Base-by-base conservation (phyloP, 2,888 invertebrate genomes). In the Cataglyphis albicans region DNA sequence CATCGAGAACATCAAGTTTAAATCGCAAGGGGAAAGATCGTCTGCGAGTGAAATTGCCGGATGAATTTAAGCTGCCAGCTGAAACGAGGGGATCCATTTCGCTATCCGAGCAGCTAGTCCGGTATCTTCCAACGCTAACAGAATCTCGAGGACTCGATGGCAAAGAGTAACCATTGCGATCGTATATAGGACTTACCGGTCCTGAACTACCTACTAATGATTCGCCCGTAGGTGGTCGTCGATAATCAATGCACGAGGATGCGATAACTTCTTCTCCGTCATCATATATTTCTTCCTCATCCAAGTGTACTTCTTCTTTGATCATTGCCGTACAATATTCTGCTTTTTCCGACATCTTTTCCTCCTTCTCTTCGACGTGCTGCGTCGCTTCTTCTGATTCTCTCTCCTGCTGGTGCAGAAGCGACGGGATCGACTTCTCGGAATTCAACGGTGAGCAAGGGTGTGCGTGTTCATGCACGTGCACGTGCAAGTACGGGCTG, bases 11-110 rank as follows among this genome's bases (percentile, higher is more conserved):
- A 82, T 94, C 93, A 65, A 95, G 91, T 87, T 95, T 95, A 91
- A 95, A 95, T 73, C 94, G 93, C 61, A 95, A 89, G 0, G 95
- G 94, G 87, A 95, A 95, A n/a, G 95, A 95, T 32, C 95, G 91
- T 32, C 78, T 72, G 32, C 93, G 89, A 10, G 92, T 86, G 12
- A 92, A 86, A 67, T 92, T 91, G 83, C 80, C 84, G 15, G 86
- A 82, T 10, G 85, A 84, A 67, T 81, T 82, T 0, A 83, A 83
- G 3, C 82, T 84, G 9, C 68, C 84, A 52, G 89, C 86, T 5
- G 91, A 92, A 75, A 93, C 93, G 48, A 92, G 84, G 4, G 91
- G 92, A 80, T 93, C 94, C 81, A 90, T 90, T 70, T 94, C 94
- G 86, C 94, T 94, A 82, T 94, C 94, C 64, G 94, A 94, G 81